Conservation (phyloP, 2,113 vertebrate genomes). For the Bujurquina vittata region DNA sequence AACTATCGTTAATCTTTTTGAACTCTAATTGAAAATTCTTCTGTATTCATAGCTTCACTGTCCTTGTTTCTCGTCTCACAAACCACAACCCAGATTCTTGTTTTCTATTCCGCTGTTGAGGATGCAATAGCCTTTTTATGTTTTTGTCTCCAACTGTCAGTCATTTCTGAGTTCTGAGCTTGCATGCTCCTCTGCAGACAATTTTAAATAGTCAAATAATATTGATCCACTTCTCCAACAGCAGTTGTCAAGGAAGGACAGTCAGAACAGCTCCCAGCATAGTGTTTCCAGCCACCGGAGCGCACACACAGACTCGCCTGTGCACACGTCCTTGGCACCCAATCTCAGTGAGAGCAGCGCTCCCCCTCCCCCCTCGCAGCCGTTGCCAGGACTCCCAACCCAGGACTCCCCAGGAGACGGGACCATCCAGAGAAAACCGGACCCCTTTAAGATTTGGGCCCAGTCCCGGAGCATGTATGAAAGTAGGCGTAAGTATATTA, state of each 20-base stretch:
- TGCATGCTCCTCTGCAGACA: neutral
- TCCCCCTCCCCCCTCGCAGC: conserved; percentile 78
- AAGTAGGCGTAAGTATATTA: conserved; percentile 97
- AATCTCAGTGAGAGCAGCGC: conserved; percentile 79
- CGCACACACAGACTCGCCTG: conserved; percentile 89
- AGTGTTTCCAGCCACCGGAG: conserved; percentile 96
- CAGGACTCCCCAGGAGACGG: conserved; percentile 86
- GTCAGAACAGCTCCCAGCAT: conserved; percentile 96
- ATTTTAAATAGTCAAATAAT: conserved; percentile 22
- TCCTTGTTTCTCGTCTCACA: conserved; percentile 6
- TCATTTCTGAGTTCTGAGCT: neutral
- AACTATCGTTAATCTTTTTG: conserved; percentile 8
- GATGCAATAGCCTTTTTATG: neutral
- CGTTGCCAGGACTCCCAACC: conserved; percentile 76
- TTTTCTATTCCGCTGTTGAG: conserved; percentile 8
- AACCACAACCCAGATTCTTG: conserved; percentile 10
- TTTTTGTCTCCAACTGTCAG: conserved; percentile 19
- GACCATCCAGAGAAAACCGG: conserved; percentile 94
- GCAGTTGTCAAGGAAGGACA: conserved; percentile 98
- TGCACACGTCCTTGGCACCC: conserved; percentile 82
- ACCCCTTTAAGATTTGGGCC: conserved; percentile 99
- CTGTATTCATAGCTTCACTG: neutral
- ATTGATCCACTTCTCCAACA: conserved; percentile 77
- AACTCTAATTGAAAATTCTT: conserved; percentile 8
- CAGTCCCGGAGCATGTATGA: conserved; percentile 99